These are phyloP conservation scores for Andrena marginata DNA, from an alignment of 2,888 invertebrate genomes.

Conservation along the genomic window DNA sequence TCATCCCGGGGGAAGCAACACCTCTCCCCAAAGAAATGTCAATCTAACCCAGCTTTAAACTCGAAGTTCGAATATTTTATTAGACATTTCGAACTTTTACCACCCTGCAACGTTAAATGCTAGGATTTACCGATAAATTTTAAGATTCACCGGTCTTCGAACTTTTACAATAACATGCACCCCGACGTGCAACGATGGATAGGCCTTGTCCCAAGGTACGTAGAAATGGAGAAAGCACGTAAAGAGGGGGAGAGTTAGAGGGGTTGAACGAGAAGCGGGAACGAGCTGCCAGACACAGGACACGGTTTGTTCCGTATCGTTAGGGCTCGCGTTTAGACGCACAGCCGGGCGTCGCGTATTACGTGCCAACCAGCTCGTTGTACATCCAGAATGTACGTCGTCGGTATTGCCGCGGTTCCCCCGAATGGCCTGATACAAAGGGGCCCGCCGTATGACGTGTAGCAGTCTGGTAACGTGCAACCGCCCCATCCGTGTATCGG, in stretches of 20 bases:
- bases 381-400: slow-evolving; percentile 36
- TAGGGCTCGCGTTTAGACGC: slow-evolving; percentile 59
- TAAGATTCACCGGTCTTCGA: too few relatives aligned
- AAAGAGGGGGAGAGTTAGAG: slow-evolving; percentile 6
- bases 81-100: too few relatives aligned
- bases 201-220: too few relatives aligned
- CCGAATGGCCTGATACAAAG: slow-evolving; percentile 63
- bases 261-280: slow-evolving; percentile 30
- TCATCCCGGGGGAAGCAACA: too few relatives aligned
- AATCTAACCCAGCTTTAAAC: too few relatives aligned
- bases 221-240: not conserved
- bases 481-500: slow-evolving; percentile 78
- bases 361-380: slow-evolving; percentile 42
- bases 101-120: too few relatives aligned
- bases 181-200: too few relatives aligned
- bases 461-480: slow-evolving; percentile 65
- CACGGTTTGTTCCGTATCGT: slow-evolving; percentile 65
- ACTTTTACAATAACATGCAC: too few relatives aligned
- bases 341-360: slow-evolving; percentile 45
- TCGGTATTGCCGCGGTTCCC: slow-evolving; percentile 59
- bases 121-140: too few relatives aligned
- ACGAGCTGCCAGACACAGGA: slow-evolving; percentile 54
- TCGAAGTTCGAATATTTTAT: too few relatives aligned
- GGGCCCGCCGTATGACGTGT: slow-evolving; percentile 63
- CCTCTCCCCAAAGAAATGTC: too few relatives aligned